Conservation (phyloP, 2,888 invertebrate genomes). For the Acrobasis consociella region DNA sequence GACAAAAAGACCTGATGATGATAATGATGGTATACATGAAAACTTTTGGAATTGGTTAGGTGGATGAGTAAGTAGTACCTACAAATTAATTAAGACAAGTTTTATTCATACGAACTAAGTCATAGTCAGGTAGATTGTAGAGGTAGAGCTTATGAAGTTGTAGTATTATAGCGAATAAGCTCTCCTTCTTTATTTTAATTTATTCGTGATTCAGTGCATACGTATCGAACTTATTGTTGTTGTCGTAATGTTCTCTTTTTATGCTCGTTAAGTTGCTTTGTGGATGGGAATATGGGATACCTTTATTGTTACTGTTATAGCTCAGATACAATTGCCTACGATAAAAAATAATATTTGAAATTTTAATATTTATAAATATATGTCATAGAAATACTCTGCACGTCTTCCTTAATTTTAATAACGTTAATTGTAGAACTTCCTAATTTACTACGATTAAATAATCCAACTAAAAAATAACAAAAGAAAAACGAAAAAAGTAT, state of each 20-base stretch:
- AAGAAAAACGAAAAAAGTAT: too few species aligned
- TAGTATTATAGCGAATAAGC: neutral
- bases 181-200: neutral
- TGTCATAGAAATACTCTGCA: too few species aligned
- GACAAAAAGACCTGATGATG: too few species aligned
- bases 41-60: too few species aligned
- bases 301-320: constrained; percentile 1
- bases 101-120: neutral
- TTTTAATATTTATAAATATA: too few species aligned
- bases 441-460: too few species aligned
- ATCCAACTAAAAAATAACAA: too few species aligned
- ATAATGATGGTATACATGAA: too few species aligned
- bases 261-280: constrained; percentile 14
- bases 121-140: neutral
- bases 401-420: too few species aligned
- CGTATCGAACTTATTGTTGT: constrained; percentile 20
- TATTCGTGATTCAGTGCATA: constrained; percentile 45
- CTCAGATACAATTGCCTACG: constrained; percentile 5
- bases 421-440: too few species aligned
- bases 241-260: constrained; percentile 12
- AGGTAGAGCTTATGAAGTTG: neutral
- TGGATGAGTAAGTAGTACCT: too few species aligned
- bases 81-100: too few species aligned
- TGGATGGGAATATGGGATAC: constrained; percentile 11
- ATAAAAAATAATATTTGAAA: neutral